Evolutionary conservation across 2,888 invertebrate species (phyloP).

Genomic region (Sphaeridia pumilis): DNA sequence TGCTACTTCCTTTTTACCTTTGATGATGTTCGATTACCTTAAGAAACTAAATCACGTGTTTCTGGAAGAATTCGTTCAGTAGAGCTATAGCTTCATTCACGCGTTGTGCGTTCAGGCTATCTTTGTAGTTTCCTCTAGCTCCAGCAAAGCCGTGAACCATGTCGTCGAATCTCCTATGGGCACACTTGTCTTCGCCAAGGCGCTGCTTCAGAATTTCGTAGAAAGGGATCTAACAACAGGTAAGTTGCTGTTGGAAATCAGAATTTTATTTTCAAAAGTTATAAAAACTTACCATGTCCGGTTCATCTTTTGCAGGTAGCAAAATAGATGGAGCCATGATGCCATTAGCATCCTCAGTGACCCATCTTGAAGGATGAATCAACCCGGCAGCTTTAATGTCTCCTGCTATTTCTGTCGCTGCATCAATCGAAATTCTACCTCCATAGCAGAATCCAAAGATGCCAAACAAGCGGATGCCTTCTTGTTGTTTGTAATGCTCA

Average conservation of each 20-base stretch:
- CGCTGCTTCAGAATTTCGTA: slow-evolving; percentile 24
- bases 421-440: slow-evolving; percentile 26
- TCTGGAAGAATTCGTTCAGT: slow-evolving; percentile 17
- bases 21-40: too few species aligned
- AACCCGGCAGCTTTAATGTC: slow-evolving; percentile 23
- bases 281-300: slow-evolving; percentile 20
- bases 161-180: slow-evolving; percentile 27
- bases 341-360: slow-evolving; percentile 15
- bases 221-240: slow-evolving; percentile 26
- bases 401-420: slow-evolving; percentile 17
- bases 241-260: not conserved
- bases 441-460: slow-evolving; percentile 34
- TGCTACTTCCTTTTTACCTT: too few species aligned
- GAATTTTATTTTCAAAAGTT: not conserved
- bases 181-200: slow-evolving; percentile 20
- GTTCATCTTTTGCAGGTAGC: slow-evolving; percentile 18
- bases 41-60: slow-evolving; percentile 6
- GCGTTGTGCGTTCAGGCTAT: slow-evolving; percentile 10
- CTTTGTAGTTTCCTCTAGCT: slow-evolving; percentile 27
- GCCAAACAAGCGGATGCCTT: slow-evolving; percentile 22
- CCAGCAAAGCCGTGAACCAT: slow-evolving; percentile 31
- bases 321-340: slow-evolving; percentile 22
- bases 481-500: slow-evolving; percentile 21
- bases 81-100: slow-evolving; percentile 24
- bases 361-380: slow-evolving; percentile 26